These are phyloP conservation scores for Netta rufina DNA, from an alignment of 2,797 vertebrate genomes.

Conservation along the genomic window DNA sequence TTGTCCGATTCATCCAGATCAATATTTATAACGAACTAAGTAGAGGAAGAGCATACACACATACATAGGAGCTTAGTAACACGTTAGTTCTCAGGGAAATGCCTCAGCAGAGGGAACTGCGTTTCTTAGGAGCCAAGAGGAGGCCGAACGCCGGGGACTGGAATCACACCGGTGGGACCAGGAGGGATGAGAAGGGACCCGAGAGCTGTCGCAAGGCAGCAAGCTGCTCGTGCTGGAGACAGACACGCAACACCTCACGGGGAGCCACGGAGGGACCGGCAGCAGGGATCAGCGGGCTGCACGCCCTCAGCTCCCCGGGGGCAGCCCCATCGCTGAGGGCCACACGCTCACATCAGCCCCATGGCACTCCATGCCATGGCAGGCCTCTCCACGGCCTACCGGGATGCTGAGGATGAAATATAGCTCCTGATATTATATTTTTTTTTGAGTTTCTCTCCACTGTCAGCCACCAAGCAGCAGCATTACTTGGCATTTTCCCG, in stretches of 20 bases:
- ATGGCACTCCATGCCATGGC: accelerated
- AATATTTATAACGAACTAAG: neutral
- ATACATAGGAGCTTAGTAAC: neutral
- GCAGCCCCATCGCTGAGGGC: neutral
- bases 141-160: neutral
- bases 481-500: neutral
- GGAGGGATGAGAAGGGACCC: neutral
- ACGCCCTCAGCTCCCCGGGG: accelerated
- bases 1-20: neutral
- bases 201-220: neutral
- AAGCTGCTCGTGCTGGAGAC: neutral
- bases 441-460: neutral
- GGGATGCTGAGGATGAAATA: neutral
- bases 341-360: neutral
- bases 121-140: neutral
- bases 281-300: accelerated
- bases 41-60: neutral
- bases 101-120: neutral
- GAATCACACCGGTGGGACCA: accelerated
- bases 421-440: neutral
- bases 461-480: neutral
- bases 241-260: neutral
- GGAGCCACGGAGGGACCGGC: neutral
- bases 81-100: neutral
- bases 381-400: neutral